phyloP scores from a whole-genome alignment of 2,113 vertebrate species.

The Urocolius indicus region DNA sequence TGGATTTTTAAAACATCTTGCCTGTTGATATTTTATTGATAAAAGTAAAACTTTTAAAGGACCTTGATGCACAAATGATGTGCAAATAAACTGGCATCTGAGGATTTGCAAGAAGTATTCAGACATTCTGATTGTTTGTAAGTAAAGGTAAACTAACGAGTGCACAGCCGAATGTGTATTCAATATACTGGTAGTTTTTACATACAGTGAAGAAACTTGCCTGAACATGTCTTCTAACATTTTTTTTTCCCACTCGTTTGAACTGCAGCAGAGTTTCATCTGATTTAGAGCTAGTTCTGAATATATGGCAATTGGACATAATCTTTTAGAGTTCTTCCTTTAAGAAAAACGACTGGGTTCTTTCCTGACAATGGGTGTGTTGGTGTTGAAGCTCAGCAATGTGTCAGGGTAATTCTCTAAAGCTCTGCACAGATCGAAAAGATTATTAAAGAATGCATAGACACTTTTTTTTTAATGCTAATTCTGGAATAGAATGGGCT shows the following conservation, averaged over 20 bases:
- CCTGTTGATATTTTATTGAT: not conserved
- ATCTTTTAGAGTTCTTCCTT: not conserved
- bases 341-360: not conserved
- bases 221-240: not conserved
- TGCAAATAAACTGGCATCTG: not conserved
- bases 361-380: not conserved
- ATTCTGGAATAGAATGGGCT: conserved; percentile 22
- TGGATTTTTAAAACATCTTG: not conserved
- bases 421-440: not conserved
- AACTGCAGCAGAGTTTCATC: not conserved
- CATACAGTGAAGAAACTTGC: not conserved
- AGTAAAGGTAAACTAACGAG: not conserved
- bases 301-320: not conserved
- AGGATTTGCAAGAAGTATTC: not conserved
- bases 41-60: not conserved
- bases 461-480: not conserved
- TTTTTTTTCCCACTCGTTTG: not conserved
- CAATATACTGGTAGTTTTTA: not conserved
- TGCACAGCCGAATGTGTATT: not conserved
- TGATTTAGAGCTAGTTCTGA: not conserved
- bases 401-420: not conserved
- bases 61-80: not conserved
- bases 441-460: not conserved
- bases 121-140: not conserved
- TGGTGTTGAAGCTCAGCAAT: not conserved